phyloP scores from a whole-genome alignment of 2,113 vertebrate species.

The Eleginops maclovinus region DNA sequence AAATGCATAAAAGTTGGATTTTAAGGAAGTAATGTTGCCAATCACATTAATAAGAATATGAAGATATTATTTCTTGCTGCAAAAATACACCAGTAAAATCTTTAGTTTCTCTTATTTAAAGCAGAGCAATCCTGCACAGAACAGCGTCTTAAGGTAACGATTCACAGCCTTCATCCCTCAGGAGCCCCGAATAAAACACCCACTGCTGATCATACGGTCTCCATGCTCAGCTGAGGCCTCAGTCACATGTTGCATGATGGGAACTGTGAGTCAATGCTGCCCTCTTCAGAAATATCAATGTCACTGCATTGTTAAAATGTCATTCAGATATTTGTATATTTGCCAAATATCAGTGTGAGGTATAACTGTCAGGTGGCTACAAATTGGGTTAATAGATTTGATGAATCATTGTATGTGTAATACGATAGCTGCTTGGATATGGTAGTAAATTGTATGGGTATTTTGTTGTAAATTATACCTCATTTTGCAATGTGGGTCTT shows the following conservation, averaged over 20 bases:
- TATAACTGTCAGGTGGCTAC: background rate
- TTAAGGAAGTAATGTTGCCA: background rate
- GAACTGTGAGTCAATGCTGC: constrained; percentile 76
- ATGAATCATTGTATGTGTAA: background rate
- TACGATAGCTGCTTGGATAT: background rate
- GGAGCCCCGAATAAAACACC: constrained; percentile 31
- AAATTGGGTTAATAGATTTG: background rate
- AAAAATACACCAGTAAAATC: background rate
- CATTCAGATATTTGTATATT: background rate
- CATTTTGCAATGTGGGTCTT: background rate
- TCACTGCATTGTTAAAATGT: background rate
- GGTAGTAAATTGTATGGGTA: background rate
- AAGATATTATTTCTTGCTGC: background rate
- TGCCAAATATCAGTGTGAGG: background rate
- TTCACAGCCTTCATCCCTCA: constrained; percentile 13
- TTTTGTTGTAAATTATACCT: background rate
- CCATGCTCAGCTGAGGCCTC: constrained; percentile 28
- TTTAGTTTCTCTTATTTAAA: background rate
- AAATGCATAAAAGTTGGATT: background rate
- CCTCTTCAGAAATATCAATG: constrained; percentile 67
- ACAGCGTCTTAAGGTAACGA: background rate
- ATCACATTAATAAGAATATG: background rate
- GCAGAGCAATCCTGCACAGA: background rate
- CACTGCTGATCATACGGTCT: background rate
- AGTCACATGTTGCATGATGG: background rate